phyloP scores from a whole-genome alignment of 2,888 invertebrate species.

The Globia sparganii region DNA sequence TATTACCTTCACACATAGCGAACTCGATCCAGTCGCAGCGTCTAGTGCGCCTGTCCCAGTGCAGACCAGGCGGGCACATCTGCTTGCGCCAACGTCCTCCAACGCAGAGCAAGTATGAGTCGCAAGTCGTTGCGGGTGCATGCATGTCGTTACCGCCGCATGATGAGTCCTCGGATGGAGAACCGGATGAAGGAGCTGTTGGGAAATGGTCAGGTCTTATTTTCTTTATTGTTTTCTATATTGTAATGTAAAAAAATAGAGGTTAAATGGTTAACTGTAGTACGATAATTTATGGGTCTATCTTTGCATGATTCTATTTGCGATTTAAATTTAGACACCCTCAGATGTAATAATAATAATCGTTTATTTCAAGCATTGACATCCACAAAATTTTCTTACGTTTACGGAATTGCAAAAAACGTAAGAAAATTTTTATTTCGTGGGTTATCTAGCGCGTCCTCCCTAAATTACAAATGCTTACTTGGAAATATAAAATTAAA shows the following conservation, averaged over 20 bases:
- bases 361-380: not conserved
- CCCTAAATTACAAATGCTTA: not conserved
- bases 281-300: not conserved
- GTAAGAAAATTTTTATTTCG: no score
- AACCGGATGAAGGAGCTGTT: constrained; percentile 67
- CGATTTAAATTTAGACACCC: not conserved
- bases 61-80: constrained; percentile 94
- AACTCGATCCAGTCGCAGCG: constrained; percentile 95
- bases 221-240: not conserved
- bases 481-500: not conserved
- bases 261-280: not conserved
- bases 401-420: no score
- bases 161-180: constrained; percentile 72
- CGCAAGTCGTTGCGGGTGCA: constrained; percentile 92
- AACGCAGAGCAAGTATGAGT: constrained; percentile 94
- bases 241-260: not conserved
- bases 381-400: no score
- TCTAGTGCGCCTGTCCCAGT: constrained; percentile 93
- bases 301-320: not conserved
- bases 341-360: not conserved
- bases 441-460: no score
- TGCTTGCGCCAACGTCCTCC: constrained; percentile 93
- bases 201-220: not conserved
- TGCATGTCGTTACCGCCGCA: constrained; percentile 78
- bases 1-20: constrained; percentile 92